phyloP scores from a whole-genome alignment of 2,888 invertebrate genomes.

The Emmelina monodactyla region DNA sequence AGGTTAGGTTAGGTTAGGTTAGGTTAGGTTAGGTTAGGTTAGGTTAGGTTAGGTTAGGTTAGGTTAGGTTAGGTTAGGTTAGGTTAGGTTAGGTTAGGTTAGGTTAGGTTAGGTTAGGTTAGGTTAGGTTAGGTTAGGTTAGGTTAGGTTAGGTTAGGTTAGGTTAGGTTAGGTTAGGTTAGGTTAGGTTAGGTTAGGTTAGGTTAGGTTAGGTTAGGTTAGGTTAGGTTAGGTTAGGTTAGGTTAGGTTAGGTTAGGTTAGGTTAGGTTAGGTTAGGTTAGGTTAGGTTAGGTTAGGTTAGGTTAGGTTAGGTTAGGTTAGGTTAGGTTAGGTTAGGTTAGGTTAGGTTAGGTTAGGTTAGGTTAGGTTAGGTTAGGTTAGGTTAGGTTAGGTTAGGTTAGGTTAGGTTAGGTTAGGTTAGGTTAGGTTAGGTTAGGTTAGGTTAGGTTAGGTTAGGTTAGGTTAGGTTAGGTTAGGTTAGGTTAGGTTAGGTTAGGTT shows the following conservation, averaged over 20 bases:
- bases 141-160: slow-evolving; percentile 4
- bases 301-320: slow-evolving; percentile 11
- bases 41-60: slow-evolving; percentile 10
- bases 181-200: slow-evolving; percentile 10
- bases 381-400: slow-evolving; percentile 12
- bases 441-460: slow-evolving; percentile 8
- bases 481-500: slow-evolving; percentile 6
- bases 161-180: slow-evolving; percentile 8
- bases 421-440: slow-evolving; percentile 5
- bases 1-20: slow-evolving; percentile 8
- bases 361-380: slow-evolving; percentile 12
- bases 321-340: slow-evolving; percentile 11
- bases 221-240: slow-evolving; percentile 11
- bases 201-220: slow-evolving; percentile 11
- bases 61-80: slow-evolving; percentile 10
- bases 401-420: slow-evolving; percentile 4
- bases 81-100: slow-evolving; percentile 10
- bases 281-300: slow-evolving; percentile 11
- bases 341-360: slow-evolving; percentile 12
- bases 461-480: slow-evolving; percentile 6
- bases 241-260: slow-evolving; percentile 11
- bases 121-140: slow-evolving; percentile 6
- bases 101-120: slow-evolving; percentile 9
- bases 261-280: slow-evolving; percentile 11
- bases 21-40: slow-evolving; percentile 9